Evolutionary conservation across 2,113 vertebrate genomes (phyloP).

Genomic region (Anser cygnoides): DNA sequence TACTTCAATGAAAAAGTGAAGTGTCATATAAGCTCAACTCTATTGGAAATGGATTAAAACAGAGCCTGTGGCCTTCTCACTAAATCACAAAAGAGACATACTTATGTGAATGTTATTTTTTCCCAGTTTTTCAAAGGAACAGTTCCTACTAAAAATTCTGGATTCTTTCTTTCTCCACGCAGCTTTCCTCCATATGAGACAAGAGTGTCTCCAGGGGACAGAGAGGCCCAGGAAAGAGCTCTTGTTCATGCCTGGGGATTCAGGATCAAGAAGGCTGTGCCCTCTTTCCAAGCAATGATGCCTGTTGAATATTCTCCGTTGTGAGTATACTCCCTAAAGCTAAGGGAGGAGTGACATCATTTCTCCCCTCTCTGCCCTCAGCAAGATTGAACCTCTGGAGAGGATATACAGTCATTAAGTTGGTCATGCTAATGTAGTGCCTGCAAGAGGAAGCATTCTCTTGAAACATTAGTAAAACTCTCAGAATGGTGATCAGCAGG

Average conservation of each 20-base stretch:
- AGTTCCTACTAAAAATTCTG: not conserved
- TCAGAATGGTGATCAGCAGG: not conserved
- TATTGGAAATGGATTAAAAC: slow-evolving; percentile 42
- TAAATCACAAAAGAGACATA: not conserved
- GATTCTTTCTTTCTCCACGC: not conserved
- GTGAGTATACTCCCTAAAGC: not conserved
- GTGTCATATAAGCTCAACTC: not conserved
- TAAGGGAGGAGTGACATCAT: not conserved
- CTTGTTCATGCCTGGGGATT: not conserved
- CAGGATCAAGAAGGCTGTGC: not conserved
- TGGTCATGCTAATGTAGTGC: not conserved
- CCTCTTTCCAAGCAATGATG: not conserved
- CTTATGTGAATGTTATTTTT: not conserved
- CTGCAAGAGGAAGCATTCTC: not conserved
- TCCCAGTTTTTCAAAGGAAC: not conserved
- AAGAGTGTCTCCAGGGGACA: not conserved
- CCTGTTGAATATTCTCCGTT: not conserved
- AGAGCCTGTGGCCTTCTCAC: slow-evolving; percentile 15
- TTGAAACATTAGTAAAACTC: not conserved
- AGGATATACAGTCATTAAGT: not conserved
- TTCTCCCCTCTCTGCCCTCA: not conserved
- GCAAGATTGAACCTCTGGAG: not conserved
- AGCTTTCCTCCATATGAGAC: not conserved
- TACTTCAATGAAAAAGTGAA: slow-evolving; percentile 50
- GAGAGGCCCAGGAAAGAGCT: not conserved